Evolutionary conservation across 2,113 vertebrate genomes (phyloP), one percentile per base, ranked within the genome.

Genomic region (Motacilla alba): DNA sequence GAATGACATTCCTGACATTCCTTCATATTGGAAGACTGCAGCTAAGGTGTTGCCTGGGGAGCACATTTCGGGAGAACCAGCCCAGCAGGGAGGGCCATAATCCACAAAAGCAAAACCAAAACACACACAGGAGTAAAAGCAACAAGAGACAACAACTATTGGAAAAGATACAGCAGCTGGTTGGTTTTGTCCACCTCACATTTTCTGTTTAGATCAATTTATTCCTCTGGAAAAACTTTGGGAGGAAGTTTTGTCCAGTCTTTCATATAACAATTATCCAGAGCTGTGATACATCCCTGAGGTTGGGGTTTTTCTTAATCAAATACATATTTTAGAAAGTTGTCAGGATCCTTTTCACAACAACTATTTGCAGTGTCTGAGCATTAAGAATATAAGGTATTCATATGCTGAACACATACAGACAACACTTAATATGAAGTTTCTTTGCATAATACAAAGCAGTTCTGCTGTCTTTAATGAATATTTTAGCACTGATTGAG

Each of bases 401-500:
- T 96, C 95, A 92, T 87, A 96, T 70, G 90, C 95, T 89, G 95
- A 97, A 95, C 93, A 73, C 95, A 96, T 44, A 94, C 94, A 96
- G 95, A 79, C 91, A 94, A 93, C 80, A 94, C 73, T 88, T 94
- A 94, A 95, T 91, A 91, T 67, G 64, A 95, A 93, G 78, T 95
- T 97, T 96, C 96, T 95, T 96, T 97, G 96, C 97, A 98, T 97
- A 97, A 97, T 94, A 95, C 93, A 97, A 94, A 88, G 84, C 95
- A 91, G 93, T 95, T 95, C 95, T 97, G 86, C 91, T 97, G 76
- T 85, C 77, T 96, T 94, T 95, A 97, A 98, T 96, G 97, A 98
- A 98, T 98, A 98, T 98, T 98, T 98, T 97, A 98, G 95, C 96
- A 97, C 95, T 97, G 97, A 97, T 96, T 97, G 96, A 96, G 95